phyloP scores from a whole-genome alignment of 2,888 invertebrate genomes.

The Perithous albicinctus region DNA sequence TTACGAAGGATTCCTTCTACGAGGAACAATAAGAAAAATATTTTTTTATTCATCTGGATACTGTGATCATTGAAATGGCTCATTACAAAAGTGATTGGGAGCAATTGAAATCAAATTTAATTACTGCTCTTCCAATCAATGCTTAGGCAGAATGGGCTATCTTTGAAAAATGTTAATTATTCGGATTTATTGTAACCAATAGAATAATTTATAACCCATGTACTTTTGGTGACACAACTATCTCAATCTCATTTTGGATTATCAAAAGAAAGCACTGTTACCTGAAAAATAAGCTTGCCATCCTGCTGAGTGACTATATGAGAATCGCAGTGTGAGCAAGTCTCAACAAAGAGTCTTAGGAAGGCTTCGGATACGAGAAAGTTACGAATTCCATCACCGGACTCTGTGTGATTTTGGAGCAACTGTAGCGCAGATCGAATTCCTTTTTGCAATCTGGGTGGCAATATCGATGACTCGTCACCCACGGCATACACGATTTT shows the following conservation, averaged over 20 bases:
- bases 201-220: too few relatives aligned
- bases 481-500: constrained; percentile 89
- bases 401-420: constrained; percentile 82
- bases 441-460: constrained; percentile 89
- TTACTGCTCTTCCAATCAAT: too few relatives aligned
- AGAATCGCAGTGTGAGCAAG: constrained; percentile 70
- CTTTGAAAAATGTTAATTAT: too few relatives aligned
- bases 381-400: constrained; percentile 87
- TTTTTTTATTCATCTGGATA: background rate
- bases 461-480: constrained; percentile 92
- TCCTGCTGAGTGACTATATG: constrained; percentile 80
- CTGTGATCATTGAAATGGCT: too few relatives aligned
- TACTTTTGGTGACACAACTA: too few relatives aligned
- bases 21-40: constrained; percentile 74
- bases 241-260: too few relatives aligned
- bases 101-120: too few relatives aligned
- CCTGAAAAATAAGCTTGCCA: constrained; percentile 84
- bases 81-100: too few relatives aligned
- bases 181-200: too few relatives aligned
- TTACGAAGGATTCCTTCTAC: constrained; percentile 91
- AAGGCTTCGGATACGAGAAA: constrained; percentile 93
- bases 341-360: constrained; percentile 91
- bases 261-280: too few relatives aligned
- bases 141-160: too few relatives aligned
- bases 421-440: constrained; percentile 87